Base-by-base conservation (phyloP, 2,797 vertebrate genomes). In the Lutjanus campechanus region DNA sequence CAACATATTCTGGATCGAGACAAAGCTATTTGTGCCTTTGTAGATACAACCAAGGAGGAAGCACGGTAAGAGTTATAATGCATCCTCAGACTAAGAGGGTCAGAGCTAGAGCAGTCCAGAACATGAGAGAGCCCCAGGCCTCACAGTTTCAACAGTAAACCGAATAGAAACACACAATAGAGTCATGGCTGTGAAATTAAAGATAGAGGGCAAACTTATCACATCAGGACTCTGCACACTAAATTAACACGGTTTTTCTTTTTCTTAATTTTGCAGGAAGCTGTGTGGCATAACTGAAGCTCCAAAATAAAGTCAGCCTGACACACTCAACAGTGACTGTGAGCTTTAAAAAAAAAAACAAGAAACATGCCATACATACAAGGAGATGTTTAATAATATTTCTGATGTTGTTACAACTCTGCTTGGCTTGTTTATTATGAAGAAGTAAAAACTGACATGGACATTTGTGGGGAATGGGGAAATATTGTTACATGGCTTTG, bases 1-100 rank as follows among this genome's bases (percentile, higher is more conserved):
- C 69, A 92, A 44, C 74, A 90, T 41, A 91, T 95, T 73, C 59
- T 93, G 68, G 87, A 92, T 1, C 80, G 93, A 88, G 94, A 96
- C 77, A 85, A 84, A 49, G 74, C 83, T 12, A 71, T 96, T 68
- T 96, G 96, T 88, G 61, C 56, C 41, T 91, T 82, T 87, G 92
- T 90, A 29, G 93, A 96, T 77, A 13, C n/a, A 13, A 51, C 50
- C 0, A 69, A 80, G 0, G 87, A 80, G 0, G 93, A 95, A 76
- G 92, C 85, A 63, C 79, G 83, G 96, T 96, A 88, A 92, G 93
- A 78, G 62, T 1, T 66, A 3, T 76, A 51, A 40, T 1, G 8
- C 40, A 76, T 60, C 5, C 16, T 53, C 13, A 20, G 15, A 62
- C 51, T 19, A 47, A 60, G 12, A 17, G 7, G 5, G 15, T 47